These are phyloP conservation scores for Oceanites oceanicus DNA, from an alignment of 2,113 vertebrate species.

Conservation along the genomic window DNA sequence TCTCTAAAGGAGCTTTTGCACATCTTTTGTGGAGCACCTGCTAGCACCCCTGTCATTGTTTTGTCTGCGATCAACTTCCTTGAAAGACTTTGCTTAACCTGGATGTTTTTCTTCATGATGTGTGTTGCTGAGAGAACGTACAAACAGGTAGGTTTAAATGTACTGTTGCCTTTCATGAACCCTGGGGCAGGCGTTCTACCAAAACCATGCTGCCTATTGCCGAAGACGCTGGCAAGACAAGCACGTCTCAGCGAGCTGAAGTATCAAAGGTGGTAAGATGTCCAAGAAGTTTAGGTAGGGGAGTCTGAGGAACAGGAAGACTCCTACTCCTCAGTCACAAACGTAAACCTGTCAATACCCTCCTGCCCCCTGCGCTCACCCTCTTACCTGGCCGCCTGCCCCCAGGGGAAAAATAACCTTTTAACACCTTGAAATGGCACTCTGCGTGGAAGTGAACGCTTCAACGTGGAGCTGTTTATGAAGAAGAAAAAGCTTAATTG, in stretches of 20 bases:
- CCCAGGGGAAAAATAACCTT: too few relatives aligned
- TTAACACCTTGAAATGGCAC: too few relatives aligned
- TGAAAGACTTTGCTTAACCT: constrained; percentile 88
- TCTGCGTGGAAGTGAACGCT: fast-evolving
- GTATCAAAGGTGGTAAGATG: not conserved
- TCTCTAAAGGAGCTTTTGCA: constrained; percentile 75
- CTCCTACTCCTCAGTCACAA: not conserved
- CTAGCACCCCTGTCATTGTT: constrained; percentile 58
- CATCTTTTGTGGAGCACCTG: constrained; percentile 78
- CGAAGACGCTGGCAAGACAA: not conserved
- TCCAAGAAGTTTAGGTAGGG: not conserved
- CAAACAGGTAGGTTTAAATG: constrained; percentile 83
- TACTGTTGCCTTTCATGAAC: not conserved
- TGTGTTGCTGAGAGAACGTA: constrained; percentile 98
- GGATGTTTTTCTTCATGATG: constrained; percentile 99
- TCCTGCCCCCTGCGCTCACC: not conserved
- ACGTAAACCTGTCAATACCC: not conserved
- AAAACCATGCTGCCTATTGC: fast-evolving
- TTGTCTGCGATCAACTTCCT: constrained; percentile 86
- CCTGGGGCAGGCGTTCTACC: not conserved
- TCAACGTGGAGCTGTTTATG: not conserved
- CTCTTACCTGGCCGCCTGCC: too few relatives aligned
- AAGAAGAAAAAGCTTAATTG: too few relatives aligned
- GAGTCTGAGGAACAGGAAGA: not conserved
- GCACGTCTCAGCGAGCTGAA: not conserved